Base-by-base conservation (phyloP, 2,113 vertebrate genomes). In the Pangasianodon gigas region DNA sequence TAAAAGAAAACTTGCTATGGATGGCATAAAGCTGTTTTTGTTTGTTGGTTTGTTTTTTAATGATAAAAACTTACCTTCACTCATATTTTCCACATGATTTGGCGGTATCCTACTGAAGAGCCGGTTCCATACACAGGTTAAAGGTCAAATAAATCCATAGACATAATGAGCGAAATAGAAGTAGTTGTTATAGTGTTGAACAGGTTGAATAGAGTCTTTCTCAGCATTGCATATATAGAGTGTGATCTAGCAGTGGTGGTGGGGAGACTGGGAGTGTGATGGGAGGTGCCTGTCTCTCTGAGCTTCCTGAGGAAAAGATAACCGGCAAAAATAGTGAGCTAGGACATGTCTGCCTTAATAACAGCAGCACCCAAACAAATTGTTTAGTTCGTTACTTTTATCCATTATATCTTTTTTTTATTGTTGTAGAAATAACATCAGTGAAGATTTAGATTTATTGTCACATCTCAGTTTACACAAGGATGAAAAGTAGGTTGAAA, bases 251-350 rank as follows among this genome's bases (percentile, higher is more conserved):
- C 1, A 11, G 48, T 14, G 44, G 29, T 37, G 75, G 48, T 14
- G 44, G 29, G 24, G 75, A 51, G 29, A 81, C 58, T 81, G 58
- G 79, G 87, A 62, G 54, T 82, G n/a, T 52, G 87, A 58, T 86
- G 83, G 87, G 90, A 84, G 90, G 87, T 2, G 87, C 26, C 80
- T 84, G 46, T 56, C 21, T 87, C 62, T 84, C 52, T 16, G 46
- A 67, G n/a, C 84, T 92, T 92, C 91, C 91, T 92, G 91, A 91
- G 91, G 91, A 92, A 92, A 92, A 80, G 88, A 86, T 89, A 85
- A 91, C 56, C 4, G 54, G 81, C 32, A 87, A 89, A 90, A 90
- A 86, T 84, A 82, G 52, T 4, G 0, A 46, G 19, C 16, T 85
- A 21, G 67, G 37, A n/a, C 65, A 86, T 52, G 77, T 56, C 44